Base-by-base conservation (phyloP, 2,113 vertebrate genomes). In the Clarias magur region DNA sequence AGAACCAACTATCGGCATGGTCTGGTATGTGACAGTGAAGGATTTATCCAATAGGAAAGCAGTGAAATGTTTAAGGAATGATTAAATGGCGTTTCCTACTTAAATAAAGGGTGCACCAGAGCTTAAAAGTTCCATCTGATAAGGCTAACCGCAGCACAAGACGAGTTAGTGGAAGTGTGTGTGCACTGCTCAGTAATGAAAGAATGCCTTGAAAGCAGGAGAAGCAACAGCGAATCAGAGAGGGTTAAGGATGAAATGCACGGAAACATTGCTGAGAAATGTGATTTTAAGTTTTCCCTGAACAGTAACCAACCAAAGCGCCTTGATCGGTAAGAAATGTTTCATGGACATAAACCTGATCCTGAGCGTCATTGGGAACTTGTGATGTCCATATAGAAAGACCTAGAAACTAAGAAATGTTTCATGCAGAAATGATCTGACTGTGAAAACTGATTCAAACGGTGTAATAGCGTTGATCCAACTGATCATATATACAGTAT, bases 1-100 rank as follows among this genome's bases (percentile, higher is more conserved):
- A 80, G 57, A 86, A 48, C 54, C 53, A 62, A 59, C 67, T 76
- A 85, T 75, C 63, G 48, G 70, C 80, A 16, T 56, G 48, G 68
- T 67, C 53, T 84, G 48, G 38, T 89, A 53, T 85, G 80, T 78
- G 70, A 82, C 67, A 83, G 73, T 75, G 82, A 89, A 65, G 81
- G 67, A 63, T 79, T 86, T 82, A 81, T 72, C 80, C 80, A 87
- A 75, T 67, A 89, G 85, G 67, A 86, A 89, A 86, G 75, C 88
- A 84, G 60, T 86, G 67, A 84, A 86, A 89, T 59, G 80, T 68
- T 85, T 86, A 82, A 62, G 25, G 72, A 79, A 79, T 86, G 78
- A 86, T 86, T 72, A 70, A 86, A 82, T 82, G 38, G 62, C 75
- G 65, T 84, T 89, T 89, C 65, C 82, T 23, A 23, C 48, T 73